Percentiles rank a stretch among this genome's conserved stretches.
phyloP scores from a whole-genome alignment of 2,113 vertebrate genomes.

The Arizona elegans region DNA sequence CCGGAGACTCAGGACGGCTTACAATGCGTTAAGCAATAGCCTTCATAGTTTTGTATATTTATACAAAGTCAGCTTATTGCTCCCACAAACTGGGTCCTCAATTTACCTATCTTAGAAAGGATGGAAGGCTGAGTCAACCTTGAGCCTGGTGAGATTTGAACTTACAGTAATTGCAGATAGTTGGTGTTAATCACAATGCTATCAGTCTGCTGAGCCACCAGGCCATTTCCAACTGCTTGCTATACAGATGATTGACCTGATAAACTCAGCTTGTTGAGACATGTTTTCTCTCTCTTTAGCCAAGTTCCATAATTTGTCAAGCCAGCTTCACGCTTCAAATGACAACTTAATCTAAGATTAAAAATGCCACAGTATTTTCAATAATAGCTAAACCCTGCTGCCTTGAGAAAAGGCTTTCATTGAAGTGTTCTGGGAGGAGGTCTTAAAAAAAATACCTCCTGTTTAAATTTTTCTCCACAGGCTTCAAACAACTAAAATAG shows the following conservation, averaged over 20 bases:
- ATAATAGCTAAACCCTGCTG: background rate
- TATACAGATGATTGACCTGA: background rate
- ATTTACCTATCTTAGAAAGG: too few species aligned
- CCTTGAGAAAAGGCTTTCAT: background rate
- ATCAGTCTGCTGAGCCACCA: too few species aligned
- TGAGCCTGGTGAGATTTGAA: too few species aligned
- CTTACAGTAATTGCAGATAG: too few species aligned
- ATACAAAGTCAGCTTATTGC: too few species aligned
- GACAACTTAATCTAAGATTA: background rate
- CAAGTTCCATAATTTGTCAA: background rate
- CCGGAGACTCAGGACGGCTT: too few species aligned
- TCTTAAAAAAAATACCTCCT: background rate
- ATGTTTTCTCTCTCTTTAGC: background rate
- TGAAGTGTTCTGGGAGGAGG: background rate
- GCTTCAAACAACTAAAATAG: background rate
- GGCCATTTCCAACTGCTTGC: background rate
- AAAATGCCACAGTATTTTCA: background rate
- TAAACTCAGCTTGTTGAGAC: background rate
- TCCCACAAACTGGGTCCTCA: too few species aligned
- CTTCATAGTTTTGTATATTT: too few species aligned
- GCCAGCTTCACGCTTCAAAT: background rate
- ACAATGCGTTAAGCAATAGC: too few species aligned
- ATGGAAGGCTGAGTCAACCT: too few species aligned
- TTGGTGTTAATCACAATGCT: too few species aligned
- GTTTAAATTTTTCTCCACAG: background rate